Percentiles rank a stretch among this genome's conserved stretches.
These are phyloP conservation scores for Actias luna DNA, from an alignment of 2,888 invertebrate species.

Conservation along the genomic window DNA sequence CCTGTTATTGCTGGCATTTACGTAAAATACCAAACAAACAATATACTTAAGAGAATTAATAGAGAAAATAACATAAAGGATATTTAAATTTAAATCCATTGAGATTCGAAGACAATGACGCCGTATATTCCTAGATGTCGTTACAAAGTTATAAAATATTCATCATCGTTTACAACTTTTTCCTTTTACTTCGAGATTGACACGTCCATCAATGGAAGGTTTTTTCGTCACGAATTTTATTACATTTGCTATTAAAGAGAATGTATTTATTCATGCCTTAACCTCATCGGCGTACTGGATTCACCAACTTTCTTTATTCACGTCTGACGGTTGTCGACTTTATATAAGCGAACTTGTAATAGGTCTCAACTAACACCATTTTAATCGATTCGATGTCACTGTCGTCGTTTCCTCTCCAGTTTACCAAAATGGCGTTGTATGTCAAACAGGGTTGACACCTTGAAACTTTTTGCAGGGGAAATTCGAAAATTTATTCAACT, in stretches of 20 bases:
- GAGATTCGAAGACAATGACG: neutral
- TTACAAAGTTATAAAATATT: neutral
- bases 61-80: too few relatives aligned
- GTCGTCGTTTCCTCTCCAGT: neutral
- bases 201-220: neutral
- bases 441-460: neutral
- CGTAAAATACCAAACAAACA: too few relatives aligned
- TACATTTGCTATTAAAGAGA: neutral
- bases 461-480: neutral
- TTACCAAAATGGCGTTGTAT: neutral
- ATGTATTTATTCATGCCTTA: neutral
- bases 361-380: neutral
- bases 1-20: too few relatives aligned
- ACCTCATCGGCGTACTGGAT: neutral
- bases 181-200: neutral
- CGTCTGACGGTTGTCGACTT: too few relatives aligned
- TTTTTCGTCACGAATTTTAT: neutral
- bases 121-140: neutral
- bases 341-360: too few relatives aligned
- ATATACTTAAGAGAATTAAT: too few relatives aligned
- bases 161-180: neutral
- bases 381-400: conserved; percentile 3
- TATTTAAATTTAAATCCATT: too few relatives aligned
- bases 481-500: neutral
- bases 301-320: neutral